Base-by-base conservation (phyloP, 1,140 invertebrate genomes). In the Bombus affinis region DNA sequence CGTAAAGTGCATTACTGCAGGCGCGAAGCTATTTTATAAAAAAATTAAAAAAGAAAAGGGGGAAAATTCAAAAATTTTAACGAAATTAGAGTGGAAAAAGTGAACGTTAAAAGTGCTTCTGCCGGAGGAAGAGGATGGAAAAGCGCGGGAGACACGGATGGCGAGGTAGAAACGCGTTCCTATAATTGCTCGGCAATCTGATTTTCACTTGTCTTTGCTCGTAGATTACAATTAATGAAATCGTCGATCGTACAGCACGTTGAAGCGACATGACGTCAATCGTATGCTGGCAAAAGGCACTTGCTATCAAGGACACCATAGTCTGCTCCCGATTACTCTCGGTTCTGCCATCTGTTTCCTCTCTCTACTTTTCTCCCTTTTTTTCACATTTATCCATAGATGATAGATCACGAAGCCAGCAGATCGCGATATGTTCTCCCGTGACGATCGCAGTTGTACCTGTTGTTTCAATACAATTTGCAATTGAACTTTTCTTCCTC, bases 141-240 rank as follows among this genome's bases (percentile, higher is more conserved):
- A 66, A 22, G n/a, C 44, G 39, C n/a, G 71, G 28, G 35, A 42
- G 28, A 72, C 22, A 65, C 13, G 32, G 62, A 83, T 57, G 39
- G 0, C 57, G 47, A 83, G 47, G 84, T 53, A 32, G 28, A 81
- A 78, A 62, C 62, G 57, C 42, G 76, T 65, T 83, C 47, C 66
- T 62, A 72, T 57, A 87, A 84, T 90, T 89, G 47, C 35, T 32
- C 6, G 25, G n/a, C 81, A 89, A 90, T 91, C 81, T 62, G 79
- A 88, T 86, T 88, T 91, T 90, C 80, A 65, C 57, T 76, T 22
- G 70, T 86, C 80, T 87, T 73, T 78, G 37, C 53, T 42, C 81
- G 71, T 77, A 72, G 88, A 92, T 90, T 86, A 91, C 83, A 88
- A 92, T 92, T 91, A 92, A 92, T 92, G 88, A 92, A 92, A 90